Evolutionary conservation across 1,140 invertebrate species (phyloP).

Genomic region (Drosophila nasuta): DNA sequence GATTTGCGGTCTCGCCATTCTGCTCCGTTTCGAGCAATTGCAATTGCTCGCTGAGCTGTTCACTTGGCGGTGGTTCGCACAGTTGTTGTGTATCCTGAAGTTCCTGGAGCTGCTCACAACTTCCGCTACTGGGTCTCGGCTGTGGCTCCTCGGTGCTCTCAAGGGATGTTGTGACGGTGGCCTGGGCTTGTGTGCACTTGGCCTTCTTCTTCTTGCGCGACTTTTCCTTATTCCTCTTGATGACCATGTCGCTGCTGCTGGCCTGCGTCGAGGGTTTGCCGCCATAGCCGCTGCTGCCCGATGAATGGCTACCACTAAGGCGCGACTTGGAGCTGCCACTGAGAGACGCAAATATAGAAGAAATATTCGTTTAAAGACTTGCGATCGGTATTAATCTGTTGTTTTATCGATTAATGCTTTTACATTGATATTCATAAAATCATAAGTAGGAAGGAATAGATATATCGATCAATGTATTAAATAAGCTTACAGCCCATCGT

Average conservation of each 20-base stretch:
- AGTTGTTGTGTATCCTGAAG: constrained; percentile 34
- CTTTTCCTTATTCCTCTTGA: constrained; percentile 85
- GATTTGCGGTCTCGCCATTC: constrained; percentile 20
- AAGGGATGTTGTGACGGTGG: constrained; percentile 21
- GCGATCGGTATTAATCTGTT: background rate
- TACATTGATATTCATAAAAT: no score
- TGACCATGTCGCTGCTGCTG: constrained; percentile 85
- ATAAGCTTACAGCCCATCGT: no score
- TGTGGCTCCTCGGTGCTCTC: constrained; percentile 44
- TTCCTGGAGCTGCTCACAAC: constrained; percentile 18
- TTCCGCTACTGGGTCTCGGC: background rate
- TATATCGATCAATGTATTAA: no score
- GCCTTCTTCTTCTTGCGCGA: constrained; percentile 86
- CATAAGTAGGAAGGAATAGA: no score
- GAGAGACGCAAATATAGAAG: background rate
- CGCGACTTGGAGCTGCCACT: constrained; percentile 92
- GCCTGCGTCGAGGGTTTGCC: constrained; percentile 87
- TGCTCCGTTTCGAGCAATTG: constrained; percentile 52
- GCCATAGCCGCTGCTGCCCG: constrained; percentile 91
- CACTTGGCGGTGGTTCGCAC: constrained; percentile 7
- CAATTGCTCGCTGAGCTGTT: constrained; percentile 29
- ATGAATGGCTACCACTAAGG: constrained; percentile 90
- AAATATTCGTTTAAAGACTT: background rate
- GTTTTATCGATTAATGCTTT: background rate
- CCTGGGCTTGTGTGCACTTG: constrained; percentile 51